These are phyloP conservation scores for Nymphicus hollandicus DNA, from an alignment of 2,113 vertebrate species.

Conservation along the genomic window DNA sequence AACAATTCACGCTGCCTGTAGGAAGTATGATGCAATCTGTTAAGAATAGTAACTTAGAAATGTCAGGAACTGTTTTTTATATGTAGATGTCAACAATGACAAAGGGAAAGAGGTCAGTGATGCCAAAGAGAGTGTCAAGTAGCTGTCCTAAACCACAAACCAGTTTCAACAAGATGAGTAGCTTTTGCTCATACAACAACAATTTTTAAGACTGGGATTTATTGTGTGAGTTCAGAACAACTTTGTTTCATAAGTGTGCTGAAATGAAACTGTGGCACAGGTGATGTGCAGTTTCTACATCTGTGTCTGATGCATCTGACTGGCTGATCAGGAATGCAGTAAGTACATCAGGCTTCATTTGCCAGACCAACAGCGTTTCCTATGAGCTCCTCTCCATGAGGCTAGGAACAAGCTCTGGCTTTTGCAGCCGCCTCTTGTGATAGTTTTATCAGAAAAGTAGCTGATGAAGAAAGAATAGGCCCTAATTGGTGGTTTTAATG, in stretches of 20 bases:
- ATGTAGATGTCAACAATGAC: neutral
- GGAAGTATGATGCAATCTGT: neutral
- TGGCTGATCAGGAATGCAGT: neutral
- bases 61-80: neutral
- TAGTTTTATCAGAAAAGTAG: neutral
- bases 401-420: neutral
- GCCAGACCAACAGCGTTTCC: neutral
- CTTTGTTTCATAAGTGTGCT: neutral
- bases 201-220: neutral
- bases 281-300: neutral
- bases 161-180: neutral
- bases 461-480: neutral
- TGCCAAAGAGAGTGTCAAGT: neutral
- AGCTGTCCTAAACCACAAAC: neutral
- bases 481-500: neutral
- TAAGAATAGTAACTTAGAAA: conserved; percentile 29
- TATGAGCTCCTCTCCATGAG: neutral
- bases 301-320: neutral
- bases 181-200: neutral
- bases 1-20: neutral
- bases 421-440: neutral
- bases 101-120: neutral
- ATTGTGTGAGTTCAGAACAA: neutral
- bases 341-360: neutral
- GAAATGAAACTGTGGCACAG: neutral